Evolutionary conservation across 2,888 invertebrate genomes (phyloP).

Genomic region (Amiota communis): DNA sequence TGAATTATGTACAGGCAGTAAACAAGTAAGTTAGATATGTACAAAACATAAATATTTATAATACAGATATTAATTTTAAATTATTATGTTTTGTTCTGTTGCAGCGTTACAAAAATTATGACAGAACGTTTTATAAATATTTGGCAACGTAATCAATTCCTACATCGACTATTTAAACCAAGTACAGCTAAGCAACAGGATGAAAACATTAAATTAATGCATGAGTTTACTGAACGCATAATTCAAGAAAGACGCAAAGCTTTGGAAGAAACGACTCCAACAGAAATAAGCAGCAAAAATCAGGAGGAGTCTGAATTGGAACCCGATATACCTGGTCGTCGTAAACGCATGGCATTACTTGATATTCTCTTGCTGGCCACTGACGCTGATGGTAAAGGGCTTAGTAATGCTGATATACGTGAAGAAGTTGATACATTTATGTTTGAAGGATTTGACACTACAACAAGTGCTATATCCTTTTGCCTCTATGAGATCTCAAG

Average conservation of each 20-base stretch:
- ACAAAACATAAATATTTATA: not conserved
- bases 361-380: slow-evolving; percentile 78
- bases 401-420: slow-evolving; percentile 77
- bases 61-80: not conserved
- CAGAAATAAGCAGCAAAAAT: slow-evolving; percentile 17
- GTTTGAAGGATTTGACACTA: slow-evolving; percentile 74
- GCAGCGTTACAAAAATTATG: slow-evolving; percentile 61
- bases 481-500: slow-evolving; percentile 64
- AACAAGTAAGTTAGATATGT: slow-evolving; percentile 75
- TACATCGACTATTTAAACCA: slow-evolving; percentile 57
- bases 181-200: slow-evolving; percentile 50
- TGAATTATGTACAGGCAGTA: slow-evolving; percentile 82
- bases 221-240: slow-evolving; percentile 64
- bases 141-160: slow-evolving; percentile 60
- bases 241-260: slow-evolving; percentile 55
- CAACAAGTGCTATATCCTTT: slow-evolving; percentile 67
- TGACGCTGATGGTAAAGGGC: slow-evolving; percentile 74
- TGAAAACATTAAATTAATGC: slow-evolving; percentile 56
- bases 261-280: slow-evolving; percentile 43
- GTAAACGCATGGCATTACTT: slow-evolving; percentile 77
- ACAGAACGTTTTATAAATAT: slow-evolving; percentile 60
- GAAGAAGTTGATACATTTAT: slow-evolving; percentile 82
- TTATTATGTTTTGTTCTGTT: too few relatives aligned
- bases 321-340: not conserved
- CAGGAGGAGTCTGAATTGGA: slow-evolving; percentile 67